phyloP scores from a whole-genome alignment of 92 coral and sea anemone species.

The Meandrina meandrites region DNA sequence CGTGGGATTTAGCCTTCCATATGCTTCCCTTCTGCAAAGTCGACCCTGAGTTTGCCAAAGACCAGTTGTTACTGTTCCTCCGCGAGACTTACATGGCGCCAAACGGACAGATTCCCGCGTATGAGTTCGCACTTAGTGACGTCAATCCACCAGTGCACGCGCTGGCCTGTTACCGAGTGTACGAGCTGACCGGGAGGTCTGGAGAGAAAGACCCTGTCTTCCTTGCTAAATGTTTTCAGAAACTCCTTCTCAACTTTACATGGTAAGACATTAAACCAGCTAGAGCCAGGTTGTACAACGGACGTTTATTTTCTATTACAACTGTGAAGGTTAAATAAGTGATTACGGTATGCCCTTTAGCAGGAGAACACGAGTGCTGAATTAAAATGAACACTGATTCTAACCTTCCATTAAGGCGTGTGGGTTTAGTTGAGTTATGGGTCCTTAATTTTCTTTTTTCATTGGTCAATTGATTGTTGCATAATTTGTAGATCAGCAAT shows the following conservation, averaged over 20 bases:
- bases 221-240: constrained; percentile 90
- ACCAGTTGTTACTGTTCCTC: constrained; percentile 80
- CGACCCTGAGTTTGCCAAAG: constrained; percentile 90
- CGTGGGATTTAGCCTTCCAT: constrained; percentile 93
- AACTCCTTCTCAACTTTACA: constrained; percentile 85
- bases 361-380: too few relatives aligned
- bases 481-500: too few relatives aligned
- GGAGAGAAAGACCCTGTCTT: constrained; percentile 84
- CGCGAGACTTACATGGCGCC: constrained; percentile 95
- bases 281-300: neutral
- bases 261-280: constrained; percentile 58
- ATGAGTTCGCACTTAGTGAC: constrained; percentile 95
- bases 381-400: too few relatives aligned
- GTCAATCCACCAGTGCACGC: constrained; percentile 97
- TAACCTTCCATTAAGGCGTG: too few relatives aligned
- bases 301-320: neutral
- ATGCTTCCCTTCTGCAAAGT: constrained; percentile 83
- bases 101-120: constrained; percentile 92
- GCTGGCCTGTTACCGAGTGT: constrained; percentile 76
- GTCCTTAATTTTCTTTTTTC: neutral
- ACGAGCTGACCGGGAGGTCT: constrained; percentile 76
- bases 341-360: too few relatives aligned
- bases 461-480: neutral
- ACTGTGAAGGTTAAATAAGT: neutral
- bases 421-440: too few relatives aligned